phyloP scores from a whole-genome alignment of 2,797 vertebrate genomes.

The Limnodromus scolopaceus region DNA sequence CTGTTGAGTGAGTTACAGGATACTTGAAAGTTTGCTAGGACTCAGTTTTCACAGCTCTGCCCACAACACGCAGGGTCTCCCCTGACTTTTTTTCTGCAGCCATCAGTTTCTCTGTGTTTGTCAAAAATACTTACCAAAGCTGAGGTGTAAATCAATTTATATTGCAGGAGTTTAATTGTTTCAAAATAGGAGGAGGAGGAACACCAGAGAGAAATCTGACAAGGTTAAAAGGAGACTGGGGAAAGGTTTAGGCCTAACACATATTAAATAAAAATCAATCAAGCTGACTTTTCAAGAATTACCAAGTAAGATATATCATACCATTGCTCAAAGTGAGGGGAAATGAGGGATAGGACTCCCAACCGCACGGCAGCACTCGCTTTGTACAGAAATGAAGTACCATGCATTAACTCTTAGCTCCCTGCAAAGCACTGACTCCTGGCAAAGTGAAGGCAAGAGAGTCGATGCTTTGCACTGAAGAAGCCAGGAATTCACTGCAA shows the following conservation, averaged over 20 bases:
- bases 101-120: not conserved
- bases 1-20: not conserved
- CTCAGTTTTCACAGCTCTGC: not conserved
- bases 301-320: not conserved
- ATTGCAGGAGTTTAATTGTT: not conserved
- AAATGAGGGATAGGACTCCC: not conserved
- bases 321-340: not conserved
- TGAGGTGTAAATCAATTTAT: not conserved
- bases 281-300: not conserved
- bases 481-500: not conserved
- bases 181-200: not conserved
- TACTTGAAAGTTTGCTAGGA: not conserved
- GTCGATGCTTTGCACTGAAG: accelerated
- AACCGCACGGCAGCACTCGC: not conserved
- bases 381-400: not conserved
- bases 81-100: not conserved
- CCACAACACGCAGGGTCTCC: not conserved
- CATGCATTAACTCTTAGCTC: not conserved
- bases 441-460: not conserved
- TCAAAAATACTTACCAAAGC: constrained; percentile 1
- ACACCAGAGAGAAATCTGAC: not conserved
- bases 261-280: constrained; percentile 43
- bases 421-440: not conserved
- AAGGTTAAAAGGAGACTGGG: constrained; percentile 30
- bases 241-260: not conserved